Base-by-base conservation (phyloP, 2,113 vertebrate species). In the Malurus alboscapulatus region DNA sequence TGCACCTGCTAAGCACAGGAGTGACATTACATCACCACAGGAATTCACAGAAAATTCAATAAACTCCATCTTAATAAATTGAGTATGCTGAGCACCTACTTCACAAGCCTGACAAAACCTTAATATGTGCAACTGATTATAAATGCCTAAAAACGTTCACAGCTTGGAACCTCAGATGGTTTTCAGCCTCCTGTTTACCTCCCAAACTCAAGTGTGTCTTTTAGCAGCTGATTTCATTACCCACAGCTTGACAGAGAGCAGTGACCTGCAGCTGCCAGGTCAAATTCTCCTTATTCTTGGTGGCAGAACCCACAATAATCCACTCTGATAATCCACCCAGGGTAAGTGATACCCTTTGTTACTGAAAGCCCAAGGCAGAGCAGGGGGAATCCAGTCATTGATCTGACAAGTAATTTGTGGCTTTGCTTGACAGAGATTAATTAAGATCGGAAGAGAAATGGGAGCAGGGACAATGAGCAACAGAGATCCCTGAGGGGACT, bases 31-130 rank as follows among this genome's bases (percentile, higher is more conserved):
- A 77, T 69, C 58, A 84, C 44, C 67, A 63, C 55, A 88, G 94
- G 81, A 62, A 91, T 94, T 93, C 32, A 25, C 81, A 81, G 67
- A 73, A 94, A 93, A 96, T 89, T 92, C 84, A 95, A 30, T 92
- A 86, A 91, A 87, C 61, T 74, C 73, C 75, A 89, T 32, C 72
- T 91, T 88, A 84, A 95, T 84, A 87, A 94, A 92, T 21, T 80
- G 75, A 65, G 45, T 72, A 83, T 58, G 85, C 79, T 94, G 78
- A 96, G 92, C 89, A 95, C 62, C 63, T 87, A 85, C 24, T 81
- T 91, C 45, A 55, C 68, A 92, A 96, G 59, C 59, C 74, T 91
- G 90, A 95, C 45, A 95, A 93, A 94, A 51, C 69, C 69, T 65
- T 90, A 95, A 94, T 88, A 88, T 7, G 84, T 59, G 78, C 77